A percentile compares a stretch with the other conserved stretches of the same genome.
These are phyloP conservation scores for Drosophila kambysellisi DNA, from an alignment of 2,888 invertebrate species.

Conservation along the genomic window DNA sequence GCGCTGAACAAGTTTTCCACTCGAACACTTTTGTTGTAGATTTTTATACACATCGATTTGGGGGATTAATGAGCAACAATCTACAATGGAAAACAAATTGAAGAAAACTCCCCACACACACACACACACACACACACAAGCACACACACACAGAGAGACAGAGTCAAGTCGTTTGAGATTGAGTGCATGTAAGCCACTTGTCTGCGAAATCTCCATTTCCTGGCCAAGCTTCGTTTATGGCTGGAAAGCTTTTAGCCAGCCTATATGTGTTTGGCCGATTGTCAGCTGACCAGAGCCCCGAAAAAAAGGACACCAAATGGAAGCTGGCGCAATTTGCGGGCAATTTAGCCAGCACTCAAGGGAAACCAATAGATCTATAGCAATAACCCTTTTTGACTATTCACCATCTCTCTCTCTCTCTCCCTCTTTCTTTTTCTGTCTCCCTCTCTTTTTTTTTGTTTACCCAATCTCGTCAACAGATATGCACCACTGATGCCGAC, in stretches of 20 bases:
- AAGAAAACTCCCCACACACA: constrained; percentile 42
- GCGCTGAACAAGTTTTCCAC: constrained; percentile 70
- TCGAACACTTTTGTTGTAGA: constrained; percentile 76
- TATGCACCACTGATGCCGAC: constrained; percentile 83
- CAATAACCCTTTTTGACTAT: constrained; percentile 23
- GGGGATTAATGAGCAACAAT: constrained; percentile 81
- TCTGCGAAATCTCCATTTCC: constrained; percentile 72
- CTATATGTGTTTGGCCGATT: constrained; percentile 53
- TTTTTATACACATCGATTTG: constrained; percentile 69
- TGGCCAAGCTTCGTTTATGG: constrained; percentile 65
- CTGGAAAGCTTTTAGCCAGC: constrained; percentile 73
- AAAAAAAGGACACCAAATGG: constrained; percentile 47
- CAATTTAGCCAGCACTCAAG: constrained; percentile 59
- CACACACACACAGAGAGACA: constrained; percentile 15
- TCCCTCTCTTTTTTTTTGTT: not conserved
- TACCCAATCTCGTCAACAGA: constrained; percentile 51
- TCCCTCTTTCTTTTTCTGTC: not conserved
- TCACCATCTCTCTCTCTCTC: not conserved
- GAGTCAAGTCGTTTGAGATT: constrained; percentile 53
- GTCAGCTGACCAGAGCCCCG: constrained; percentile 55
- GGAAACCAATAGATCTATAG: constrained; percentile 16
- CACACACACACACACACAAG: constrained; percentile 1
- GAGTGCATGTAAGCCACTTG: constrained; percentile 76
- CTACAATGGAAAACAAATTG: constrained; percentile 74
- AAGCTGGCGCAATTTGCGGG: constrained; percentile 61